Percentiles rank a stretch among this genome's conserved stretches.
Evolutionary conservation across 23 tunicate genomes (phyloP).

Genomic region (Halocynthia roretzi): DNA sequence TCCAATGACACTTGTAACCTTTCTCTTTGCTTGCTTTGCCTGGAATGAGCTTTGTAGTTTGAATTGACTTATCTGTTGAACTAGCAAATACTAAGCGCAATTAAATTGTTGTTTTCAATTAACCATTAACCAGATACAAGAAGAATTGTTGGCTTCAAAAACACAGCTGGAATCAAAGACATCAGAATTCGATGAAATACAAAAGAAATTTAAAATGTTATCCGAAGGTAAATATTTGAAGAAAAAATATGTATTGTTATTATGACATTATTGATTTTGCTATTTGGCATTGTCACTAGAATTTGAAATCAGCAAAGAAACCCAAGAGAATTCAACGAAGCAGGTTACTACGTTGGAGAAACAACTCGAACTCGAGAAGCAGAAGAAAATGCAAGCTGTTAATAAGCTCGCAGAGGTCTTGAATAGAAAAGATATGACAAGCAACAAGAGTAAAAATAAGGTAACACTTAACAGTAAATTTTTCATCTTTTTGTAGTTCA

Average conservation of each 20-base stretch:
- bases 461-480: background rate
- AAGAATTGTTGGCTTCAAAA: constrained; percentile 18
- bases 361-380: constrained; percentile 58
- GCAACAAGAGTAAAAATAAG: constrained; percentile 44
- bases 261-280: background rate
- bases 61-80: no score
- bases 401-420: constrained; percentile 93
- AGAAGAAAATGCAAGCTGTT: constrained; percentile 88
- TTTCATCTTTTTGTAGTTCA: background rate
- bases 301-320: no score
- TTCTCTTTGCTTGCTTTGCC: no score
- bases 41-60: no score
- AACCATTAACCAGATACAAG: constrained; percentile 12
- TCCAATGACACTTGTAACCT: no score
- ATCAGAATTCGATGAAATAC: constrained; percentile 8
- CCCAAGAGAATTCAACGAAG: constrained; percentile 34
- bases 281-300: background rate
- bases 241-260: background rate
- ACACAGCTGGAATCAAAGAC: background rate
- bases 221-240: background rate
- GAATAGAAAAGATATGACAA: constrained; percentile 75
- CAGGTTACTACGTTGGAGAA: constrained; percentile 44
- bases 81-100: no score
- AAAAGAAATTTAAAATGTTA: constrained; percentile 13
- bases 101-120: no score